These are phyloP conservation scores for Chrysolina haemoptera DNA, from an alignment of 2,888 invertebrate species.

Conservation along the genomic window DNA sequence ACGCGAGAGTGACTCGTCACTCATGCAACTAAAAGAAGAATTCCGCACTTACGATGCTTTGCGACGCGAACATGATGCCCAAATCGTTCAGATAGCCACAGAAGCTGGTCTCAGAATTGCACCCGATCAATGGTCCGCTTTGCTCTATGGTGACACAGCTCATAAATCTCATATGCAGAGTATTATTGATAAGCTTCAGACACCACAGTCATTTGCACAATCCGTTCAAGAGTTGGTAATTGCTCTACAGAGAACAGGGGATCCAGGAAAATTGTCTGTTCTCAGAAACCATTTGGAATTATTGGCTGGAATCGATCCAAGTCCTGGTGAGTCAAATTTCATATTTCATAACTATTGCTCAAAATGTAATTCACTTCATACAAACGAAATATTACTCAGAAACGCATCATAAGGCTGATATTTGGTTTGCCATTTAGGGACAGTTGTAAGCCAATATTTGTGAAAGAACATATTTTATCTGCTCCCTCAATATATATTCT, in stretches of 20 bases:
- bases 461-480: too few species aligned
- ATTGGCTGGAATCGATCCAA: slow-evolving; percentile 89
- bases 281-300: slow-evolving; percentile 87
- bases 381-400: too few species aligned
- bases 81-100: slow-evolving; percentile 98
- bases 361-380: not conserved
- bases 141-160: slow-evolving; percentile 94
- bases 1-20: slow-evolving; percentile 94
- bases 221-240: slow-evolving; percentile 93
- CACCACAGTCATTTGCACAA: slow-evolving; percentile 92
- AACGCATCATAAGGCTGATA: too few species aligned
- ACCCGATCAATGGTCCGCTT: slow-evolving; percentile 98
- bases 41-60: slow-evolving; percentile 95
- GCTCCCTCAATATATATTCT: too few species aligned
- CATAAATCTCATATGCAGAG: slow-evolving; percentile 99
- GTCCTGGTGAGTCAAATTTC: slow-evolving; percentile 74
- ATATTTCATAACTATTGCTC: not conserved
- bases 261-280: slow-evolving; percentile 86
- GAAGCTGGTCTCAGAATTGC: slow-evolving; percentile 97
- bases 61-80: slow-evolving; percentile 96
- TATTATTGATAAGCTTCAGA: slow-evolving; percentile 91
- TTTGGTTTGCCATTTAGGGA: too few species aligned
- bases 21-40: slow-evolving; percentile 98
- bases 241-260: slow-evolving; percentile 90
- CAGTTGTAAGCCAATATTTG: too few species aligned